These are phyloP conservation scores for Coremacera marginata DNA, from an alignment of 2,888 invertebrate species.

Conservation along the genomic window DNA sequence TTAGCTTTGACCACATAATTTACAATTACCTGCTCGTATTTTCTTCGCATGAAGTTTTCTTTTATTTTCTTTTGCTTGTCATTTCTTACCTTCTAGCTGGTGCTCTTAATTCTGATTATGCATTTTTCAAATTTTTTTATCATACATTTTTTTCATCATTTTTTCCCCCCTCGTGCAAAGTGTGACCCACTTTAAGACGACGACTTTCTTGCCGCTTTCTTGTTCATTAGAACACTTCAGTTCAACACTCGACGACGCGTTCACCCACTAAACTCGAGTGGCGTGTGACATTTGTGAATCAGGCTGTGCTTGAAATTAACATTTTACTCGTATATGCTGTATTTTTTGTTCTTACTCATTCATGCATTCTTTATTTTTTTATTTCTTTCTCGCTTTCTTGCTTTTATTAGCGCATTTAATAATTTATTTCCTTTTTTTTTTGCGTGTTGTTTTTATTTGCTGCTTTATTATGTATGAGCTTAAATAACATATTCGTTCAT, in stretches of 20 bases:
- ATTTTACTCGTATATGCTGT: background rate
- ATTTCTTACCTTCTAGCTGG: background rate
- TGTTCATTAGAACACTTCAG: too few relatives aligned
- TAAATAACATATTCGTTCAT: background rate
- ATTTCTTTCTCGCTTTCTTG: background rate
- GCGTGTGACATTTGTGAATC: conserved; percentile 25
- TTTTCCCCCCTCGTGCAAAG: background rate
- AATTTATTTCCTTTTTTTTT: background rate
- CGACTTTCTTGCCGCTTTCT: too few relatives aligned
- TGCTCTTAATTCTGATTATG: conserved; percentile 8
- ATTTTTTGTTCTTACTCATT: background rate
- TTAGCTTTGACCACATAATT: background rate
- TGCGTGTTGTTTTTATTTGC: background rate
- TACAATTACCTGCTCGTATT: background rate
- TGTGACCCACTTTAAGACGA: too few relatives aligned
- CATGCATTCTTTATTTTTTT: background rate
- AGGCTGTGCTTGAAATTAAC: conserved; percentile 15
- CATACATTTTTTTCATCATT: background rate
- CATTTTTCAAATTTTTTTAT: background rate
- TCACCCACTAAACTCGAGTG: conserved; percentile 26
- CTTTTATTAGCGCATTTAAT: background rate
- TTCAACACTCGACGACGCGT: too few relatives aligned
- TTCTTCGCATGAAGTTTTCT: background rate
- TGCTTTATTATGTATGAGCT: background rate
- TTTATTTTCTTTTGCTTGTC: background rate